Evolutionary conservation across 2,797 vertebrate species (phyloP).

Genomic region (Mallotus villosus): DNA sequence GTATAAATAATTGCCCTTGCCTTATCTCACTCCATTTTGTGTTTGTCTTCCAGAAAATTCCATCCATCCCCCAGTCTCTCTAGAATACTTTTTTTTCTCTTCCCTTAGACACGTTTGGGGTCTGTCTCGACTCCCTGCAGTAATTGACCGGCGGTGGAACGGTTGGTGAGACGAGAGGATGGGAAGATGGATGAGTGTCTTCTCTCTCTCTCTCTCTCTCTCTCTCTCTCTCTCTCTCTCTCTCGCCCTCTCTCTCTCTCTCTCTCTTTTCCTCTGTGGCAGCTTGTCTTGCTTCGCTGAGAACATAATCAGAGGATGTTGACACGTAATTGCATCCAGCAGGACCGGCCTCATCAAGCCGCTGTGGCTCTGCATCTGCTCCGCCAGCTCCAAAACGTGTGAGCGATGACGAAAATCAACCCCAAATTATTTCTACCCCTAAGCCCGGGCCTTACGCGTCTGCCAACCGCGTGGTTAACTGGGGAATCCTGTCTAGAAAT

Average conservation of each 20-base stretch:
- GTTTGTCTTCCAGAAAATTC: not conserved
- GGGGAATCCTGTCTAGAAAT: slow-evolving; percentile 35
- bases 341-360: slow-evolving; percentile 44
- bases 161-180: slow-evolving; percentile 9
- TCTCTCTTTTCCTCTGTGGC: slow-evolving; percentile 23
- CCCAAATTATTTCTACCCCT: slow-evolving; percentile 26
- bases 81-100: not conserved
- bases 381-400: slow-evolving; percentile 24
- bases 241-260: not conserved
- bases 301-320: slow-evolving; percentile 47
- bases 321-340: slow-evolving; percentile 48
- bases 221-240: no score
- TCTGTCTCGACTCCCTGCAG: slow-evolving; percentile 13
- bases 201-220: not conserved
- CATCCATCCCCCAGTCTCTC: not conserved
- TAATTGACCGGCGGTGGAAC: slow-evolving; percentile 24
- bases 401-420: slow-evolving; percentile 38
- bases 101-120: slow-evolving; percentile 16
- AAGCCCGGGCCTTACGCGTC: slow-evolving; percentile 28
- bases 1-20: not conserved
- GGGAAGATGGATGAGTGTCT: slow-evolving; percentile 25
- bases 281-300: slow-evolving; percentile 30
- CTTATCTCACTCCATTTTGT: not conserved
- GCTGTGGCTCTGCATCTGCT: slow-evolving; percentile 51
- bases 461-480: slow-evolving; percentile 40